phyloP scores from a whole-genome alignment of 2,797 vertebrate genomes.

The Erethizon dorsatum region DNA sequence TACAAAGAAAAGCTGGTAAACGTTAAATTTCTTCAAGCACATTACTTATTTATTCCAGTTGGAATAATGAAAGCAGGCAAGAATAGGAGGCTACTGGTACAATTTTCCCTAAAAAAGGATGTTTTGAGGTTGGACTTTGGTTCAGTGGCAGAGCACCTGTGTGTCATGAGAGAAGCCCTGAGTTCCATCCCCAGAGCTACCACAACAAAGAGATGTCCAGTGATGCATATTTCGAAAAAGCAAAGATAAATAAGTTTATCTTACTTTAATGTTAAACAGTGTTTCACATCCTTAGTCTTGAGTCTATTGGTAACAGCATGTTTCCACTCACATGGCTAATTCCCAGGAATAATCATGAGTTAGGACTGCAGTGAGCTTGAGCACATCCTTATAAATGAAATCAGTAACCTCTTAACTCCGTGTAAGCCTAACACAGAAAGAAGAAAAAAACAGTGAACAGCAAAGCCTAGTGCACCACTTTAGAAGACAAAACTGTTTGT shows the following conservation, averaged over 20 bases:
- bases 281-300: background rate
- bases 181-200: background rate
- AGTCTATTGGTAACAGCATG: background rate
- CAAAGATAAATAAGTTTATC: background rate
- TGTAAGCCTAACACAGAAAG: conserved; percentile 36
- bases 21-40: background rate
- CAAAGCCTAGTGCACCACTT: background rate
- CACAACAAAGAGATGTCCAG: background rate
- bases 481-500: background rate
- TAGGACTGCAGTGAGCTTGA: conserved; percentile 73
- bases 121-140: background rate
- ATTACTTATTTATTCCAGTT: background rate
- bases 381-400: conserved; percentile 67
- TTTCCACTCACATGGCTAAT: conserved; percentile 70
- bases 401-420: background rate
- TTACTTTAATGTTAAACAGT: background rate
- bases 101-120: background rate
- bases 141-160: too few relatives aligned
- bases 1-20: background rate
- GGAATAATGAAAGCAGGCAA: background rate
- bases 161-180: background rate
- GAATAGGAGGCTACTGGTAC: background rate
- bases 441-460: background rate
- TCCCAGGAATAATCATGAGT: conserved; percentile 71
- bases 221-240: background rate